phyloP scores from a whole-genome alignment of 1,140 invertebrate species.

The Scaptomyza montana region DNA sequence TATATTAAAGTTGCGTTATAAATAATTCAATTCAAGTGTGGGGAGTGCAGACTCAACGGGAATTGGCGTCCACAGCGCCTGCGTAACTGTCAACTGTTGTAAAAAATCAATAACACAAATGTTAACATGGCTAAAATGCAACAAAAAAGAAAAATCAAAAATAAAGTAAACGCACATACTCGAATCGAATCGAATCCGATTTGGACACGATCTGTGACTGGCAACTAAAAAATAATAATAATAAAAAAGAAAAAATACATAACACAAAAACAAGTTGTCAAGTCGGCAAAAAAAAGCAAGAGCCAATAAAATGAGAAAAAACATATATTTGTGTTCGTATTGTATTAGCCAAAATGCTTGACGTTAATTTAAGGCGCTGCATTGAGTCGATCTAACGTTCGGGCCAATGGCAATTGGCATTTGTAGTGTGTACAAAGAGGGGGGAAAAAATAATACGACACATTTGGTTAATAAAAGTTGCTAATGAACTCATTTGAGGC shows the following conservation, averaged over 20 bases:
- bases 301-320: constrained; percentile 33
- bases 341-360: constrained; percentile 46
- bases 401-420: constrained; percentile 53
- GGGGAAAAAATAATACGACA: constrained; percentile 48
- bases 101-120: constrained; percentile 80
- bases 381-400: constrained; percentile 17
- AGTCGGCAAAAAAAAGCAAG: constrained; percentile 35
- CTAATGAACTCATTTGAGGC: constrained; percentile 68
- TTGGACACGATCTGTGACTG: constrained; percentile 3
- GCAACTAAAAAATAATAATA: constrained; percentile 29
- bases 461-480: constrained; percentile 77
- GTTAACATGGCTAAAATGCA: constrained; percentile 71
- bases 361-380: constrained; percentile 49
- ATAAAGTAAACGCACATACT: constrained; percentile 1
- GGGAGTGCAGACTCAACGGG: not conserved
- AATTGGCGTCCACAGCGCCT: constrained; percentile 35
- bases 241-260: too few relatives aligned
- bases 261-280: constrained; percentile 36
- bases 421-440: constrained; percentile 14
- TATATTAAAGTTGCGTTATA: constrained; percentile 33
- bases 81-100: constrained; percentile 76
- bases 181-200: constrained; percentile 9
- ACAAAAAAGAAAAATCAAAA: constrained; percentile 37
- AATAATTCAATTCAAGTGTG: constrained; percentile 8
- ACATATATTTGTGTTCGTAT: constrained; percentile 11